phyloP scores from a whole-genome alignment of 53 echinoderm and acorn worm genomes.

The Hippasteria phrygiana region DNA sequence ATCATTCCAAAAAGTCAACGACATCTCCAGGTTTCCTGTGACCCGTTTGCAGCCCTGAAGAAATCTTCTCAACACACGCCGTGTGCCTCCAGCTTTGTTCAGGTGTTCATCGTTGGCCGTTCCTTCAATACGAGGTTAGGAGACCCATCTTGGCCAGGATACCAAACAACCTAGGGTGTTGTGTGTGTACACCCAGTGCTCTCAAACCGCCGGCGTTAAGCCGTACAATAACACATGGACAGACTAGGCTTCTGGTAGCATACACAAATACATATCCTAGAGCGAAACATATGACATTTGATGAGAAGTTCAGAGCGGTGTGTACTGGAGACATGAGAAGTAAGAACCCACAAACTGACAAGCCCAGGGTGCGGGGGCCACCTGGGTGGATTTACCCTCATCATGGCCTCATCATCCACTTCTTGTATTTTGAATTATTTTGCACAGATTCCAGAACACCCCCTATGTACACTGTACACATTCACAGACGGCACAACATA shows the following conservation, averaged over 20 bases:
- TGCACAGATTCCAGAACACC: too few relatives aligned
- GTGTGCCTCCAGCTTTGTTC: neutral
- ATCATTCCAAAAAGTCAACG: neutral
- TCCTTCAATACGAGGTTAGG: neutral
- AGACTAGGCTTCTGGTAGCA: constrained; percentile 7
- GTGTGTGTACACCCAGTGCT: neutral
- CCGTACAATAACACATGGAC: constrained; percentile 35
- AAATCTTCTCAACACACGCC: too few relatives aligned
- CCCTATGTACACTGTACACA: too few relatives aligned
- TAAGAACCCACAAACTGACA: neutral
- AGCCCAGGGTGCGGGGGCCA: too few relatives aligned
- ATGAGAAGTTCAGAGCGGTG: neutral
- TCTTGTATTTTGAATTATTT: too few relatives aligned
- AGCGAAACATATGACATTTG: constrained; percentile 40
- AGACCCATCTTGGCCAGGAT: neutral
- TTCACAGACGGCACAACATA: too few relatives aligned
- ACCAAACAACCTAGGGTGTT: constrained; percentile 15
- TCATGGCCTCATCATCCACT: too few relatives aligned
- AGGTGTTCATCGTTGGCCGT: neutral
- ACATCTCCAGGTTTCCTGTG: neutral
- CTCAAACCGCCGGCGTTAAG: neutral
- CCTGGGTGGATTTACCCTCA: too few relatives aligned
- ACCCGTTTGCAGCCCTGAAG: too few relatives aligned
- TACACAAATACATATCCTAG: constrained; percentile 45
- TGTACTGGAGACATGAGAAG: neutral